A percentile compares a stretch with the other conserved stretches of the same genome.
These are phyloP conservation scores for Pogonophryne albipinna DNA, from an alignment of 2,797 vertebrate genomes.

Conservation along the genomic window DNA sequence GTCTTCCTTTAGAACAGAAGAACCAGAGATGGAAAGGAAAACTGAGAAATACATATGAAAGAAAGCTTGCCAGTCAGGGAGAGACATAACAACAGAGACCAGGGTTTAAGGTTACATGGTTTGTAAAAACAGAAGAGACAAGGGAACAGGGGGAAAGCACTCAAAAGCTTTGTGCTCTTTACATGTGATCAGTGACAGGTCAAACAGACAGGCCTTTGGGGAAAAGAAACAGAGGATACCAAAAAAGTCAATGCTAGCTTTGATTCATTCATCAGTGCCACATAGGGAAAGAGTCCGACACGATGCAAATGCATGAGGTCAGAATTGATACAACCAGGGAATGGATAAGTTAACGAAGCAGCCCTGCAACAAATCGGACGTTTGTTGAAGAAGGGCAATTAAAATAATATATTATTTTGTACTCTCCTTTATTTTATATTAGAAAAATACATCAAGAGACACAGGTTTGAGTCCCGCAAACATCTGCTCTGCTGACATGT, in stretches of 20 bases:
- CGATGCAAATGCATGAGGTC: constrained; percentile 47
- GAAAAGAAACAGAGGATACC: constrained; percentile 31
- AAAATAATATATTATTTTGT: not conserved
- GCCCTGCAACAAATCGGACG: not conserved
- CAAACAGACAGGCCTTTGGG: constrained; percentile 54
- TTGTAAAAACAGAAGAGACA: constrained; percentile 44
- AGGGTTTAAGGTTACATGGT: constrained; percentile 50
- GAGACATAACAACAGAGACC: constrained; percentile 38
- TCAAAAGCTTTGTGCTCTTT: constrained; percentile 55
- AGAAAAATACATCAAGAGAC: not conserved
- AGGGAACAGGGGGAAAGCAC: constrained; percentile 31
- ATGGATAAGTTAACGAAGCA: constrained; percentile 14
- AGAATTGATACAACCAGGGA: constrained; percentile 8
- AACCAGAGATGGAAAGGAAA: constrained; percentile 13
- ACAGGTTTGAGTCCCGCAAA: not conserved
- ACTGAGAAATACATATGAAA: constrained; percentile 3
- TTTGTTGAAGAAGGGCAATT: not conserved
- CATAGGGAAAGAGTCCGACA: constrained; percentile 45
- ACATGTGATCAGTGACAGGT: constrained; percentile 69
- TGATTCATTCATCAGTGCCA: constrained; percentile 60
- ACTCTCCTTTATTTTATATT: not conserved
- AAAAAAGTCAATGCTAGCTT: constrained; percentile 43
- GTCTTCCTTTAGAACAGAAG: constrained; percentile 27
- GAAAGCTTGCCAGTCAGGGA: constrained; percentile 25
- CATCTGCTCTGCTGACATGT: constrained; percentile 25